Evolutionary conservation across 35 echinoderm and acorn worm species (phyloP).

Genomic region (Lytechinus pictus): DNA sequence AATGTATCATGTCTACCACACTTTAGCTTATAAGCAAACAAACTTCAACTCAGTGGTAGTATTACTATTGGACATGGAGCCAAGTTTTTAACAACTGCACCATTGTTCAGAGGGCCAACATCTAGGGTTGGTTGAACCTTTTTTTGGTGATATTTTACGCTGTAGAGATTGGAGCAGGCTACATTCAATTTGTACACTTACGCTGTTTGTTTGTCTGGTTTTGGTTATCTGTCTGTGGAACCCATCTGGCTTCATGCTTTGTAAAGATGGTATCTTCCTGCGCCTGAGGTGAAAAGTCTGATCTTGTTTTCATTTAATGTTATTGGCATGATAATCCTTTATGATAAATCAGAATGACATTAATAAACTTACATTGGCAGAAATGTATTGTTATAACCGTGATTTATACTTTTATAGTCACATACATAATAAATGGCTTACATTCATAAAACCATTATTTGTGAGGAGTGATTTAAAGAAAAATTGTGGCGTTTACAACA

Average conservation of each 20-base stretch:
- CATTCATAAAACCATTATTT: too few relatives aligned
- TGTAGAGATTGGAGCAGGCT: not conserved
- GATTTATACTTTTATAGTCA: too few relatives aligned
- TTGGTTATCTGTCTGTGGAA: not conserved
- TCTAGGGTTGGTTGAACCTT: not conserved
- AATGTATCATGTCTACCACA: not conserved
- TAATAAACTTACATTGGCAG: too few relatives aligned
- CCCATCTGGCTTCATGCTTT: not conserved
- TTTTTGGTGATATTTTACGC: not conserved
- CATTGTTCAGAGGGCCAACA: not conserved
- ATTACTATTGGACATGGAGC: not conserved
- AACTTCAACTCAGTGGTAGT: too few relatives aligned
- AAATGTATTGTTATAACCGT: too few relatives aligned
- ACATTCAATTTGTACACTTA: not conserved
- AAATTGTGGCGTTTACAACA: too few relatives aligned
- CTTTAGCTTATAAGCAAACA: not conserved
- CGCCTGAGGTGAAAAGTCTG: not conserved
- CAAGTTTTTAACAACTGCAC: not conserved
- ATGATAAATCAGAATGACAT: too few relatives aligned
- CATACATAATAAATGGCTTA: too few relatives aligned
- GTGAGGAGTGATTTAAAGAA: too few relatives aligned
- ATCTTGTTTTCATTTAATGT: too few relatives aligned
- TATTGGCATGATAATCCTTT: too few relatives aligned
- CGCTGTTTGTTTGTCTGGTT: not conserved
- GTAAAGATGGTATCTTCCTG: not conserved